A percentile compares a stretch with the other conserved stretches of the same genome.
These are phyloP conservation scores for Myripristis jacobus DNA, from an alignment of 2,797 vertebrate species.

Conservation along the genomic window DNA sequence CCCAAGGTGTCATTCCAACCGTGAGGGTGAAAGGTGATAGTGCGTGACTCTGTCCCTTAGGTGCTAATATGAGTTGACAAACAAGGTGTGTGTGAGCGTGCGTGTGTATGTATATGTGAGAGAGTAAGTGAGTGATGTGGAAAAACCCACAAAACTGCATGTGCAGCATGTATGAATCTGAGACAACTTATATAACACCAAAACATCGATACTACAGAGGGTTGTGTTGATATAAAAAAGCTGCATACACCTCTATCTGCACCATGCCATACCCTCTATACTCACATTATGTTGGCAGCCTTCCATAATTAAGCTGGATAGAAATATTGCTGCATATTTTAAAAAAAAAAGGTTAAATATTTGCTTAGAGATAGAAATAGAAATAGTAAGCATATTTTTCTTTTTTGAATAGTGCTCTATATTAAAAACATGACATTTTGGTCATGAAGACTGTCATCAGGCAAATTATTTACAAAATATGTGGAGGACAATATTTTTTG, in stretches of 20 bases:
- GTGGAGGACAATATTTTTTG: background rate
- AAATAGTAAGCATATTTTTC: no score
- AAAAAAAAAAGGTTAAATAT: background rate
- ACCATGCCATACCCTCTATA: no score
- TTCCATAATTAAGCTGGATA: background rate
- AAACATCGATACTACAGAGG: background rate
- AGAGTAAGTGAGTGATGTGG: constrained; percentile 1
- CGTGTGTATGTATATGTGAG: constrained; percentile 29
- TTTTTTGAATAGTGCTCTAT: no score
- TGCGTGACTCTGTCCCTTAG: constrained; percentile 37
- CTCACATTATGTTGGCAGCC: background rate
- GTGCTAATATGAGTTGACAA: constrained; percentile 49
- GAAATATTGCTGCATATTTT: background rate
- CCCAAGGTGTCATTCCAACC: constrained; percentile 55
- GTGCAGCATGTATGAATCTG: constrained; percentile 4
- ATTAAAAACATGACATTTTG: no score
- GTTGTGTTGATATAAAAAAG: background rate
- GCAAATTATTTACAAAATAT: background rate
- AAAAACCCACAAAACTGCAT: constrained; percentile 14
- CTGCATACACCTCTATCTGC: no score
- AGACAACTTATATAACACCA: background rate
- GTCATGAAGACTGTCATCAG: no score
- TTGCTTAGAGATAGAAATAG: no score
- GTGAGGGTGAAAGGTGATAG: constrained; percentile 63
- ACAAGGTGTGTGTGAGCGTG: constrained; percentile 34